Conservation (phyloP, 2,797 vertebrate species). For the Etheostoma perlongum region DNA sequence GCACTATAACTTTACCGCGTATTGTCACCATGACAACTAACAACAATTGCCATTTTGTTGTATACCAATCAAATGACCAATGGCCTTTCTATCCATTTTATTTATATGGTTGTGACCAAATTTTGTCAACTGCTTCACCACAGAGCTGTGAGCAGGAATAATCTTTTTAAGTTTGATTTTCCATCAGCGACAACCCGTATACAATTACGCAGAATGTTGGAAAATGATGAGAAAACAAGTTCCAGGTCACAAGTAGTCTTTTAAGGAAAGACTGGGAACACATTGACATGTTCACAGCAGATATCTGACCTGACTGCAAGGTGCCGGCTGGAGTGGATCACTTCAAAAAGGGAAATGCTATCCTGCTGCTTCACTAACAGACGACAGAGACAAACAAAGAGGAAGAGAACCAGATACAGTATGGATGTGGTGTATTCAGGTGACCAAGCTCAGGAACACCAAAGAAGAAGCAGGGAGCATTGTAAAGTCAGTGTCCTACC, state of each 20-base stretch:
- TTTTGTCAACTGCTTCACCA: no score
- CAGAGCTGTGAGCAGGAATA: no score
- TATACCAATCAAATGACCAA: no score
- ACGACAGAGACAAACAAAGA: neutral
- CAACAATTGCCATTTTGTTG: no score
- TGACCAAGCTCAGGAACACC: neutral
- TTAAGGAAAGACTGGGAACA: neutral
- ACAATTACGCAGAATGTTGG: neutral
- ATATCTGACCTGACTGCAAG: neutral
- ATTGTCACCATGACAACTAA: no score
- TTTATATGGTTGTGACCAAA: neutral
- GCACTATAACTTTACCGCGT: no score
- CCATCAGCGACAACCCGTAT: neutral
- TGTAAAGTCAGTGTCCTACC: neutral
- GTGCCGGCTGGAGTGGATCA: neutral
- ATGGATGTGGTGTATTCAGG: neutral
- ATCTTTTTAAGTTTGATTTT: neutral
- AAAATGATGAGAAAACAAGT: slow-evolving; percentile 10
- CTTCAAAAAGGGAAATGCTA: neutral
- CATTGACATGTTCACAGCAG: neutral
- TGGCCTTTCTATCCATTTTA: no score
- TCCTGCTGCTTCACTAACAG: neutral
- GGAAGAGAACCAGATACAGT: neutral
- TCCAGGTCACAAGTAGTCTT: neutral
- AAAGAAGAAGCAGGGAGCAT: neutral